These are phyloP conservation scores for Myrmophylax atrothorax DNA, from an alignment of 2,113 vertebrate genomes.

Conservation along the genomic window DNA sequence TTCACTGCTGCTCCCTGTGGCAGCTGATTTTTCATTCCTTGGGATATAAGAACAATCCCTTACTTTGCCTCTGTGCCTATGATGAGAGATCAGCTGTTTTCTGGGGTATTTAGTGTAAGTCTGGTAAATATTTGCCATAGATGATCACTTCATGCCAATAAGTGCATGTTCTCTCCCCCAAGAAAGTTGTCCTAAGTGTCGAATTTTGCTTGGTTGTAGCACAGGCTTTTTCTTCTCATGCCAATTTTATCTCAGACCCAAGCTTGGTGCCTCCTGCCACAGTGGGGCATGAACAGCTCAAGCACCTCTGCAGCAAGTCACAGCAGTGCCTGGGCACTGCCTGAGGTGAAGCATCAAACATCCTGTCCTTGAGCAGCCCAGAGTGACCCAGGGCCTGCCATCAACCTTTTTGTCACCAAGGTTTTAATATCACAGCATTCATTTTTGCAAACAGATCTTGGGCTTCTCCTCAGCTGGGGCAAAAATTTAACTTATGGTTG, in stretches of 20 bases:
- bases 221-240: neutral
- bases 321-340: neutral
- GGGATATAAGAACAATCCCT: neutral
- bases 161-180: neutral
- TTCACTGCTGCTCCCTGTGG: neutral
- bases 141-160: fast-evolving
- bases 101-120: neutral
- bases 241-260: neutral
- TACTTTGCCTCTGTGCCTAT: neutral
- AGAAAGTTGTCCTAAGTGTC: fast-evolving
- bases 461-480: neutral
- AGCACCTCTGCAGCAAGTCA: neutral
- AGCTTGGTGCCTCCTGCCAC: neutral
- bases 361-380: neutral
- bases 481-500: neutral
- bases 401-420: neutral
- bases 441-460: neutral
- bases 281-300: neutral
- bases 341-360: neutral
- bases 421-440: neutral
- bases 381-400: neutral
- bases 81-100: neutral
- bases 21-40: neutral
- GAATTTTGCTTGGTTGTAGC: neutral
- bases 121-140: neutral